These are phyloP conservation scores for Sitobion miscanthi DNA, from an alignment of 1,140 invertebrate genomes.

Conservation along the genomic window DNA sequence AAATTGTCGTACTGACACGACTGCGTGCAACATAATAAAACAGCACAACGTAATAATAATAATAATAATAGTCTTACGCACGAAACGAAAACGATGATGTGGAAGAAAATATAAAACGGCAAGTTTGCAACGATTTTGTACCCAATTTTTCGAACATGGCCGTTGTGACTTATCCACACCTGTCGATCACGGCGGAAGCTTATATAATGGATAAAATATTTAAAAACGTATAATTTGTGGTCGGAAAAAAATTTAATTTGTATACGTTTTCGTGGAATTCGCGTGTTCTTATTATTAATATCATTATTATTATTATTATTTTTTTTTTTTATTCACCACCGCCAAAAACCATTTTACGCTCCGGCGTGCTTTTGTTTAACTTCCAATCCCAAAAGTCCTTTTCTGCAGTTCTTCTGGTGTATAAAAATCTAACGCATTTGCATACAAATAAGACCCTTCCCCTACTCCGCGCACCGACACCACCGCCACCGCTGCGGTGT, in stretches of 20 bases:
- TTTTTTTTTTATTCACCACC: background rate
- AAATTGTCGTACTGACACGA: slow-evolving; percentile 56
- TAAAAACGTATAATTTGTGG: background rate
- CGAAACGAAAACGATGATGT: slow-evolving; percentile 9
- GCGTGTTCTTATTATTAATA: slow-evolving; percentile 3
- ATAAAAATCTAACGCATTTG: slow-evolving; percentile 56
- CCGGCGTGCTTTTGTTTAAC: slow-evolving; percentile 53
- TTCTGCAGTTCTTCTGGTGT: slow-evolving; percentile 52
- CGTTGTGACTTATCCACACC: background rate
- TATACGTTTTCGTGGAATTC: slow-evolving; percentile 8
- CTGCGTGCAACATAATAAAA: slow-evolving; percentile 49
- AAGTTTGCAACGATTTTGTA: background rate
- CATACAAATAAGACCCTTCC: slow-evolving; percentile 55
- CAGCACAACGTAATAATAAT: slow-evolving; percentile 30
- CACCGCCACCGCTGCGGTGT: background rate
- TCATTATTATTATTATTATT: background rate
- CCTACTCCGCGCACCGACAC: background rate
- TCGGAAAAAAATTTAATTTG: slow-evolving; percentile 12
- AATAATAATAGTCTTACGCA: slow-evolving; percentile 22
- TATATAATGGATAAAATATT: slow-evolving; percentile 28
- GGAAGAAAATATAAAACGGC: background rate
- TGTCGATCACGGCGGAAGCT: background rate
- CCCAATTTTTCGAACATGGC: background rate
- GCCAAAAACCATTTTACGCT: slow-evolving; percentile 52
- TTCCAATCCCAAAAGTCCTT: slow-evolving; percentile 55